Conservation (phyloP, 2,113 vertebrate species). For the Phoxinus phoxinus region DNA sequence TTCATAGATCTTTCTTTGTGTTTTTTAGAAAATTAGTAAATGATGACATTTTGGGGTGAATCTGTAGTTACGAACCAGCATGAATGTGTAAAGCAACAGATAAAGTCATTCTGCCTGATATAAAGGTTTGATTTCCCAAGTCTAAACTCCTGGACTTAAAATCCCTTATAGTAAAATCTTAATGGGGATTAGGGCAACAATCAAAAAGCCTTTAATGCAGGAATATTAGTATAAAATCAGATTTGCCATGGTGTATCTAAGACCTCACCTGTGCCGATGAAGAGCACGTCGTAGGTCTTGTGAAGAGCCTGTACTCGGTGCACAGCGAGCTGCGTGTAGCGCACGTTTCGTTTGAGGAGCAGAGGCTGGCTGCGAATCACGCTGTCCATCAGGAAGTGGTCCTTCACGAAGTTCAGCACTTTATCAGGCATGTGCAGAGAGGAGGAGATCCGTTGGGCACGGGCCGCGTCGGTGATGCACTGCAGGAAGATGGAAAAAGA, state of each 20-base stretch:
- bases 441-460: slow-evolving; percentile 83
- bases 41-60: background rate
- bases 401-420: slow-evolving; percentile 95
- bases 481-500: slow-evolving; percentile 60
- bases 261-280: slow-evolving; percentile 87
- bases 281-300: slow-evolving; percentile 83
- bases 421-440: slow-evolving; percentile 95
- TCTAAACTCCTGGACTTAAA: background rate
- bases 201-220: background rate
- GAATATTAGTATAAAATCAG: background rate
- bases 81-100: background rate
- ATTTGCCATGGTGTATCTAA: background rate
- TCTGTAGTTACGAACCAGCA: background rate
- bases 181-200: background rate
- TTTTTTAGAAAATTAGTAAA: background rate
- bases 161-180: background rate
- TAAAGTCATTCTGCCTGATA: background rate
- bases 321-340: slow-evolving; percentile 87
- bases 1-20: background rate
- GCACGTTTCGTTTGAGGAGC: slow-evolving; percentile 83
- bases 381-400: slow-evolving; percentile 95
- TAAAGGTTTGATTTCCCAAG: background rate
- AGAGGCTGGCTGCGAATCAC: slow-evolving; percentile 86
- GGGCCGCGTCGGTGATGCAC: slow-evolving; percentile 87
- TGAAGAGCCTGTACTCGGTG: slow-evolving; percentile 75